Percentiles rank a stretch among this genome's conserved stretches.
These are phyloP conservation scores for Ptyas mucosa DNA, from an alignment of 2,113 vertebrate species.

Conservation along the genomic window DNA sequence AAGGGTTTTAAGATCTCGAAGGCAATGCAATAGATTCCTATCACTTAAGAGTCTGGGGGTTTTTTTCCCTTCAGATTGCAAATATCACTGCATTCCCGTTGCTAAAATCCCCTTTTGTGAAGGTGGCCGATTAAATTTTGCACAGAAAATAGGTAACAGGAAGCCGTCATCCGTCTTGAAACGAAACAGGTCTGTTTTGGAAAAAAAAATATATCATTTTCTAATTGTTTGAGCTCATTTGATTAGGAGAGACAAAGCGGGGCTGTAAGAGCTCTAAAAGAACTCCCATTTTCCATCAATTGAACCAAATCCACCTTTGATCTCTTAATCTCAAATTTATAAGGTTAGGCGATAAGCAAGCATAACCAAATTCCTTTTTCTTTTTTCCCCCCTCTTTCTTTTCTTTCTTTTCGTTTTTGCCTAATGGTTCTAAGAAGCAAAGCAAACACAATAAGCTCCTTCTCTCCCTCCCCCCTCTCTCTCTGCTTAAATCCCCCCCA, in stretches of 20 bases:
- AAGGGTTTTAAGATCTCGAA: background rate
- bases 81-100: background rate
- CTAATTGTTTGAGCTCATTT: constrained; percentile 72
- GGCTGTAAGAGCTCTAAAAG: constrained; percentile 73
- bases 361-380: constrained; percentile 89
- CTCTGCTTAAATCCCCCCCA: background rate
- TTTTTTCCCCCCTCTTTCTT: constrained; percentile 66
- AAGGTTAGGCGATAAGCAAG: constrained; percentile 95
- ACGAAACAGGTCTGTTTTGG: constrained; percentile 62
- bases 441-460: constrained; percentile 82
- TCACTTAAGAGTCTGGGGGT: background rate
- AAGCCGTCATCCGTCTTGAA: constrained; percentile 39
- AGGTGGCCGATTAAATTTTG: constrained; percentile 55
- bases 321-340: constrained; percentile 96
- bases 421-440: constrained; percentile 83
- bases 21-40: background rate
- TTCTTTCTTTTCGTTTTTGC: constrained; percentile 78
- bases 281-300: constrained; percentile 86
- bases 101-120: constrained; percentile 43
- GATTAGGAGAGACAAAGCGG: constrained; percentile 68
- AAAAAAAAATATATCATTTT: constrained; percentile 58
- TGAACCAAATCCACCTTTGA: constrained; percentile 93
- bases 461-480: constrained; percentile 56
- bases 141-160: constrained; percentile 16
- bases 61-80: constrained; percentile 14